Evolutionary conservation across 2,113 vertebrate genomes (phyloP).

Genomic region (Rhagologus leucostigma): DNA sequence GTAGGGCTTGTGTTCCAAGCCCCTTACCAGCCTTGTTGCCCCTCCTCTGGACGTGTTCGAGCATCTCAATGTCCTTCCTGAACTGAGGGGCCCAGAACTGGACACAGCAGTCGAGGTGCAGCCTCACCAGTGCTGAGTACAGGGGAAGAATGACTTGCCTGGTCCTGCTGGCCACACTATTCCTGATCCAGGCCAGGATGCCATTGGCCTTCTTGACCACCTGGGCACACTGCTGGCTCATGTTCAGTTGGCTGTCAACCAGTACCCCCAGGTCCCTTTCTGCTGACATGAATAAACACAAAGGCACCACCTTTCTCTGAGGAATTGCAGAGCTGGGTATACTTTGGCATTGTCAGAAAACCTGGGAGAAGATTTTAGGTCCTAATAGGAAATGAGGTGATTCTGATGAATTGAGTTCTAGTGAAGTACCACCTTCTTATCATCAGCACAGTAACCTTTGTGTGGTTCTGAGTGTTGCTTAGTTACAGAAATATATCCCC

Average conservation of each 20-base stretch:
- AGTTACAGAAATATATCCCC: not conserved
- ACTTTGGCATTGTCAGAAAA: not conserved
- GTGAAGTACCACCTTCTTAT: not conserved
- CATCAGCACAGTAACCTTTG: not conserved
- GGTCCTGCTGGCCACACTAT: not conserved
- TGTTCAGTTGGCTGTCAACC: not conserved
- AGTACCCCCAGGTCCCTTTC: not conserved
- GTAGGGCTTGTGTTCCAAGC: not conserved
- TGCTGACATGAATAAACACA: not conserved
- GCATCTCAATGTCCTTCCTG: not conserved
- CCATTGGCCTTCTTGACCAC: not conserved
- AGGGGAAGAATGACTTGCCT: not conserved
- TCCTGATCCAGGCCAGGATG: not conserved
- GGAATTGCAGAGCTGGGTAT: not conserved
- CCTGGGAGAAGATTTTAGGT: not conserved
- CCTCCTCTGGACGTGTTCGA: accelerated
- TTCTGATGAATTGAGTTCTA: not conserved
- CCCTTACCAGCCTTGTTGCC: not conserved
- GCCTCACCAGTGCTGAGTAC: not conserved
- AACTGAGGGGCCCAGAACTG: not conserved
- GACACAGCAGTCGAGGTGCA: not conserved
- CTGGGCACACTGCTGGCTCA: not conserved
- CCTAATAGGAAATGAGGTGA: not conserved
- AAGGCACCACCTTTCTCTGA: not conserved
- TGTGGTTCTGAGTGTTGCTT: not conserved